phyloP scores from a whole-genome alignment of 2,888 invertebrate species.

The Kuschelorhynchus macadamiae region DNA sequence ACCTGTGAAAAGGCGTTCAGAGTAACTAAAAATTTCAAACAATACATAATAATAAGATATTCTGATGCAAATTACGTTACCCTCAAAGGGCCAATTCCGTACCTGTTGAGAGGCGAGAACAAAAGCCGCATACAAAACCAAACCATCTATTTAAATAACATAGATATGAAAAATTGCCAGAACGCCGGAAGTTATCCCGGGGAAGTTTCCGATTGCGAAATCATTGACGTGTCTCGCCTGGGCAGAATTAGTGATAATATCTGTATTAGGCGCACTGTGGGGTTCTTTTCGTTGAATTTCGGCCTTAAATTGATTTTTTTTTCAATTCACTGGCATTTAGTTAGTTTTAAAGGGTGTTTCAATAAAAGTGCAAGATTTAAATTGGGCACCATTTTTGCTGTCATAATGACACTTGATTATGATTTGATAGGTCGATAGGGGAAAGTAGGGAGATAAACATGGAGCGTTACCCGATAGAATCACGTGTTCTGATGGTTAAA shows the following conservation, averaged over 20 bases:
- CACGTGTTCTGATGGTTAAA: too few relatives aligned
- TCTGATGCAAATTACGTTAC: background rate
- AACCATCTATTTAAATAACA: slow-evolving; percentile 17
- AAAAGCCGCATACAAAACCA: slow-evolving; percentile 21
- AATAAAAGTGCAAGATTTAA: too few relatives aligned
- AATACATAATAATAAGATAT: background rate
- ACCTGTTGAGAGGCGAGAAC: slow-evolving; percentile 27
- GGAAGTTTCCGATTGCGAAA: slow-evolving; percentile 32
- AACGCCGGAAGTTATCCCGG: slow-evolving; percentile 38
- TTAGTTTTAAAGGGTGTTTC: too few relatives aligned
- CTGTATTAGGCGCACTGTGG: slow-evolving; percentile 14
- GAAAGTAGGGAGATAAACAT: too few relatives aligned
- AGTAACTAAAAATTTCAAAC: background rate
- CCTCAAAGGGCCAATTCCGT: background rate
- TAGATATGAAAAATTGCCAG: slow-evolving; percentile 40
- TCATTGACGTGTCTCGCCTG: slow-evolving; percentile 16
- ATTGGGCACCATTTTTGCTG: too few relatives aligned
- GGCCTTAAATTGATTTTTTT: too few relatives aligned
- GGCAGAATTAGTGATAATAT: slow-evolving; percentile 34
- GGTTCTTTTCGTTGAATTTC: slow-evolving; percentile 13
- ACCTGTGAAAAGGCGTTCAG: too few relatives aligned
- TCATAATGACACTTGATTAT: too few relatives aligned
- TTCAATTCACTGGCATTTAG: too few relatives aligned
- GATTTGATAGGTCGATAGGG: too few relatives aligned
- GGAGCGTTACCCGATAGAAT: too few relatives aligned